Conservation (phyloP, 2,888 invertebrate genomes). For the Clistopyga incitator region DNA sequence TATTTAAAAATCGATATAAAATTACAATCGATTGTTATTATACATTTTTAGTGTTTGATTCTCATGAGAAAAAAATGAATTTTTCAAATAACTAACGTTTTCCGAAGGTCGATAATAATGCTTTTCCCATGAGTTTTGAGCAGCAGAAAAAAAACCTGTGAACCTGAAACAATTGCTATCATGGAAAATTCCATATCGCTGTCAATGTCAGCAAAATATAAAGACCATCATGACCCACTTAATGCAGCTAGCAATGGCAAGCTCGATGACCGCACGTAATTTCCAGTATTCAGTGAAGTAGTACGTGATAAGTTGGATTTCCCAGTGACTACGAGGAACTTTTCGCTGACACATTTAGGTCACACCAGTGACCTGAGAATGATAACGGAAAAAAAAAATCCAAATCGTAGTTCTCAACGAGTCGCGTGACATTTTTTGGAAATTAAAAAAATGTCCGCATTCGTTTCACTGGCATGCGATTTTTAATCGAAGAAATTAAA, state of each 20-base stretch:
- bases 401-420: not conserved
- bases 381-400: conserved; percentile 8
- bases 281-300: conserved; percentile 20
- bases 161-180: not conserved
- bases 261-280: conserved; percentile 13
- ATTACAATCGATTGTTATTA: too few relatives aligned
- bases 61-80: too few relatives aligned
- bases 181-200: not conserved
- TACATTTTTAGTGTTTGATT: too few relatives aligned
- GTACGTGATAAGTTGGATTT: conserved; percentile 8
- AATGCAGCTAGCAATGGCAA: not conserved
- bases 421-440: not conserved
- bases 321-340: not conserved
- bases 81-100: too few relatives aligned
- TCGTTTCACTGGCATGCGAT: not conserved
- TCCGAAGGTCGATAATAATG: too few relatives aligned
- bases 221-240: not conserved
- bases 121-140: too few relatives aligned
- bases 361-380: conserved; percentile 7
- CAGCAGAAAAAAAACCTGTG: too few relatives aligned
- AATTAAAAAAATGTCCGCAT: not conserved
- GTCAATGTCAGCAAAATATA: conserved; percentile 2
- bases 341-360: conserved; percentile 5
- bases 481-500: not conserved
- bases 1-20: not conserved